These are phyloP conservation scores for Axea sp. DNA, from an alignment of 2,888 invertebrate species.

Conservation along the genomic window DNA sequence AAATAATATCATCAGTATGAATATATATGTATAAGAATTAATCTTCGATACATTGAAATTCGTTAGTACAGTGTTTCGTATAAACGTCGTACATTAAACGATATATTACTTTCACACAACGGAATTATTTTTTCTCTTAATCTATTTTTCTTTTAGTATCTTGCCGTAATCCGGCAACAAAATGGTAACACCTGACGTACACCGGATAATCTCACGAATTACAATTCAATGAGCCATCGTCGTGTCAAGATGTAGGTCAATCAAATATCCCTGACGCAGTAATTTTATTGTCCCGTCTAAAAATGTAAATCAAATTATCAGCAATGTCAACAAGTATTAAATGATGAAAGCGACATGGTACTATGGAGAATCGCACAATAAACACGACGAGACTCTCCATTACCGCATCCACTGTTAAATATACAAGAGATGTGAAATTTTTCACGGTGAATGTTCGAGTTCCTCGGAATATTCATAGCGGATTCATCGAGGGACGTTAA, in stretches of 20 bases:
- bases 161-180: background rate
- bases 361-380: slow-evolving; percentile 9
- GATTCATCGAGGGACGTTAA: slow-evolving; percentile 46
- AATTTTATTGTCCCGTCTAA: slow-evolving; percentile 1
- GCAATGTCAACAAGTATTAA: slow-evolving; percentile 1
- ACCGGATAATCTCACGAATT: background rate
- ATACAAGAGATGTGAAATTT: slow-evolving; percentile 37
- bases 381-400: slow-evolving; percentile 17
- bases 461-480: slow-evolving; percentile 48
- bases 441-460: slow-evolving; percentile 17
- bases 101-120: too few relatives aligned
- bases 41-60: too few relatives aligned
- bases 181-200: background rate
- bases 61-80: too few relatives aligned
- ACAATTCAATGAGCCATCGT: slow-evolving; percentile 8
- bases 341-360: slow-evolving; percentile 2
- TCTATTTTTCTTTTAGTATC: too few relatives aligned
- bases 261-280: slow-evolving; percentile 1
- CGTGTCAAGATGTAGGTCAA: slow-evolving; percentile 25
- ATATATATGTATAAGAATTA: too few relatives aligned
- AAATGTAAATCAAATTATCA: slow-evolving; percentile 13
- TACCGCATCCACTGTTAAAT: slow-evolving; percentile 10
- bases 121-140: too few relatives aligned
- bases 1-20: too few relatives aligned
- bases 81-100: too few relatives aligned